Evolutionary conservation across 1,140 invertebrate species (phyloP), one percentile per base, ranked within the genome.

Genomic region (Drosophila kurseongensis): DNA sequence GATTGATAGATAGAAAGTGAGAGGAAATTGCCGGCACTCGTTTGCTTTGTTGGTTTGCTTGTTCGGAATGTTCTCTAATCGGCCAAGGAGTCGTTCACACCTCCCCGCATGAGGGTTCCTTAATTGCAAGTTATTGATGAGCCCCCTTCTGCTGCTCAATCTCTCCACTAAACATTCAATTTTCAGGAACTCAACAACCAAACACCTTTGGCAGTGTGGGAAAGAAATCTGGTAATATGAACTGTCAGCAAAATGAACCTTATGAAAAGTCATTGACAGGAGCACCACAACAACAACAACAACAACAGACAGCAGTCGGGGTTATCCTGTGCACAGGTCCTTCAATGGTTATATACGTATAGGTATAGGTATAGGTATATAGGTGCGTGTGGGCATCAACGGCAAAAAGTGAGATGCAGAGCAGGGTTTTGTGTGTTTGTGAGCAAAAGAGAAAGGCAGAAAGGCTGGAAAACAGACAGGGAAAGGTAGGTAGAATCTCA

Each of bases 121-220:
- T 84, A 80, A 84, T 84, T 84, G 73, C 77, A 62, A 85, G 73
- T 84, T 84, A 84, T 85, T 77, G 81, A 84, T 85, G 67, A 56
- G 48, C 12, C 16, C 44, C 12, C 16, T 10, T 9, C 4, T 10
- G 8, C 16, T 36, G 13, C 50, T 35, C 52, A 2, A 18, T 35
- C 14, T 35, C 14, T 32, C 23, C 42, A 47, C 57, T 74, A 51
- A 78, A 68, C 59, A 68, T 74, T 68, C 75, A 67, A 76, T 75
- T 63, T 80, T 16, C 55, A 66, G 35, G 32, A 18, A 14, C 12
- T 13, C 38, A 51, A 57, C 41, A 48, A 47, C 56, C 27, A 38
- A 27, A n/a, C 40, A 36, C 41, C n/a, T 51, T 32, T 4, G 14
- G 27, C 36, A 32, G 41, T 56, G 47, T 69, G 51, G 59, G 65